Evolutionary conservation across 2,888 invertebrate genomes (phyloP).

Genomic region (Osedax frankpressi): DNA sequence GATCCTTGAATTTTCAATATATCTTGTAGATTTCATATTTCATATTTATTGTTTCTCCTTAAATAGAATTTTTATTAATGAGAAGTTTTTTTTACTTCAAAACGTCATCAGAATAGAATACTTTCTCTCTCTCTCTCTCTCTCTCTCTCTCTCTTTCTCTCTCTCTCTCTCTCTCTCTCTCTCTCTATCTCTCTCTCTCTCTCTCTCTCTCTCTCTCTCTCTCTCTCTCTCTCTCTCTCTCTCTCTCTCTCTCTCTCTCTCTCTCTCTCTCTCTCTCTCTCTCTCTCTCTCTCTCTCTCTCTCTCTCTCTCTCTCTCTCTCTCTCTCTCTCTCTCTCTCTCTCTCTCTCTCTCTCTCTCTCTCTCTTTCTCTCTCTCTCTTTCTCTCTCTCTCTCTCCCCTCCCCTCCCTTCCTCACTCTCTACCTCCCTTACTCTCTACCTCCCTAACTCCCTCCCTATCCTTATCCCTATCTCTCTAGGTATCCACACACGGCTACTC

Average conservation of each 20-base stretch:
- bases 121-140: slow-evolving; percentile 3
- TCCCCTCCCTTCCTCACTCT: not conserved
- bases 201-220: slow-evolving; percentile 8
- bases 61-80: too few species aligned
- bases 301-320: slow-evolving; percentile 7
- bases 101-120: too few species aligned
- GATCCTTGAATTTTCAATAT: too few species aligned
- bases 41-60: too few species aligned
- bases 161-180: too few species aligned
- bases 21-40: too few species aligned
- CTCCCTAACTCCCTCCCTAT: not conserved
- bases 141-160: not conserved
- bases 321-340: slow-evolving; percentile 10
- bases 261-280: slow-evolving; percentile 12
- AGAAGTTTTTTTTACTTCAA: too few species aligned
- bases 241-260: slow-evolving; percentile 12
- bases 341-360: slow-evolving; percentile 4
- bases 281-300: slow-evolving; percentile 10
- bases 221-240: slow-evolving; percentile 12
- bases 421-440: not conserved
- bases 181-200: too few species aligned
- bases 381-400: not conserved
- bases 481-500: slow-evolving; percentile 84
- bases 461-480: slow-evolving; percentile 15
- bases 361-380: not conserved